A percentile compares a stretch with the other conserved stretches of the same genome.
Evolutionary conservation across 2,797 vertebrate species (phyloP).

Genomic region (Coregonus sp.): DNA sequence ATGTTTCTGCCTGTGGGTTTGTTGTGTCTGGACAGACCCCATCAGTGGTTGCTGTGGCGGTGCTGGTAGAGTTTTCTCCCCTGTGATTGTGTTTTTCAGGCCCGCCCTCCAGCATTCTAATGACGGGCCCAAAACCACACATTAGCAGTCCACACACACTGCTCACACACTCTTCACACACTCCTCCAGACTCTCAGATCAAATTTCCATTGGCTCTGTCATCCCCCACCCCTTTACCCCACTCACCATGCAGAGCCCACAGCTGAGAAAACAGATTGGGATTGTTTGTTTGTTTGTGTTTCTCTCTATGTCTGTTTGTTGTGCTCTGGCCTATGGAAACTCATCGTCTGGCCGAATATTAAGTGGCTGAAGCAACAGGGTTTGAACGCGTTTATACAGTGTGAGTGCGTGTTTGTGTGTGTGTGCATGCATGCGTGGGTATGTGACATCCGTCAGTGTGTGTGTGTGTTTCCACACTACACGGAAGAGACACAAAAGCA

Average conservation of each 20-base stretch:
- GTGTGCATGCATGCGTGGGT: slow-evolving; percentile 6
- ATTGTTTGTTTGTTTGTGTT: slow-evolving; percentile 60
- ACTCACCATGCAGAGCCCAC: slow-evolving; percentile 47
- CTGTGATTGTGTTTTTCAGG: slow-evolving; percentile 53
- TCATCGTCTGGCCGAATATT: slow-evolving; percentile 67
- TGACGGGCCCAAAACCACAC: slow-evolving; percentile 59
- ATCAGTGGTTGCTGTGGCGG: slow-evolving; percentile 39
- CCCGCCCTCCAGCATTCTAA: slow-evolving; percentile 65
- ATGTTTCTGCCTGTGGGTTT: slow-evolving; percentile 13
- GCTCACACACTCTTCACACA: slow-evolving; percentile 22
- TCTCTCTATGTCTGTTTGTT: slow-evolving; percentile 68
- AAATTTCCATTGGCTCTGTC: slow-evolving; percentile 44
- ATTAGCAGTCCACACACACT: slow-evolving; percentile 47
- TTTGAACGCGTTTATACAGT: slow-evolving; percentile 45
- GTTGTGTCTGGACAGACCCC: not conserved
- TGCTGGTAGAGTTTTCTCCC: slow-evolving; percentile 33
- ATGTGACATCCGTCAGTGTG: not conserved
- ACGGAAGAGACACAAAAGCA: slow-evolving; percentile 40
- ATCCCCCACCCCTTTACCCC: slow-evolving; percentile 15
- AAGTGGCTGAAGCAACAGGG: slow-evolving; percentile 60
- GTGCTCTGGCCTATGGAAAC: slow-evolving; percentile 66
- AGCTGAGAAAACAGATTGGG: slow-evolving; percentile 74
- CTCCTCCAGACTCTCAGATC: slow-evolving; percentile 44
- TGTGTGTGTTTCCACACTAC: not conserved
- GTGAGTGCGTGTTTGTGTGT: not conserved